These are phyloP conservation scores for Microdon myrmicae DNA, from an alignment of 2,888 invertebrate genomes.

Conservation along the genomic window DNA sequence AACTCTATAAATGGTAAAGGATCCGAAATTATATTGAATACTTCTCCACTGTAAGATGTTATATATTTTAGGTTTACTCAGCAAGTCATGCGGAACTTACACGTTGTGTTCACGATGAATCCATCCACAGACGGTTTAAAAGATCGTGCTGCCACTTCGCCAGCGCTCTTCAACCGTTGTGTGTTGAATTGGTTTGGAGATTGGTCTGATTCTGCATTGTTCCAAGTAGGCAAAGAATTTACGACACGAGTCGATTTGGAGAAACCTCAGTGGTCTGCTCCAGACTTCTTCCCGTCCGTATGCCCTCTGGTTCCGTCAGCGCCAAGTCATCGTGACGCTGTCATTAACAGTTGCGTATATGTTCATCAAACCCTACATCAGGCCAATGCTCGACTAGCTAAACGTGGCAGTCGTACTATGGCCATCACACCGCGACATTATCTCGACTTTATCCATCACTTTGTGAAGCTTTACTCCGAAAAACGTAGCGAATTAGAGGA, in stretches of 20 bases:
- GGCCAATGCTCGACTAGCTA: conserved; percentile 89
- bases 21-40: conserved; percentile 52
- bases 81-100: conserved; percentile 98
- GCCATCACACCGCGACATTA: conserved; percentile 98
- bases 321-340: conserved; percentile 91
- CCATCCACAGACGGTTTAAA: conserved; percentile 98
- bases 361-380: conserved; percentile 97
- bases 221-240: conserved; percentile 96
- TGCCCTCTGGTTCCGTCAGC: conserved; percentile 80
- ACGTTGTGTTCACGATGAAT: conserved; percentile 99
- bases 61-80: conserved; percentile 78
- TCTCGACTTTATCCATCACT: conserved; percentile 98
- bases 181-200: conserved; percentile 99
- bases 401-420: conserved; percentile 94
- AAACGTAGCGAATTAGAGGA: conserved; percentile 98
- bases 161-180: conserved; percentile 98
- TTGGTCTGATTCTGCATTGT: conserved; percentile 96
- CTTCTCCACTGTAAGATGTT: no score
- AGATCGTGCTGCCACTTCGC: conserved; percentile 98
- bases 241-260: conserved; percentile 96
- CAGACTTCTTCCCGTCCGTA: conserved; percentile 90
- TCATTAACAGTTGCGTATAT: conserved; percentile 98
- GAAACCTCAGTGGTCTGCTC: conserved; percentile 83
- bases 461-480: conserved; percentile 96
- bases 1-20: conserved; percentile 92